Base-by-base conservation (phyloP, 2,888 invertebrate genomes). In the Polietes domitor region DNA sequence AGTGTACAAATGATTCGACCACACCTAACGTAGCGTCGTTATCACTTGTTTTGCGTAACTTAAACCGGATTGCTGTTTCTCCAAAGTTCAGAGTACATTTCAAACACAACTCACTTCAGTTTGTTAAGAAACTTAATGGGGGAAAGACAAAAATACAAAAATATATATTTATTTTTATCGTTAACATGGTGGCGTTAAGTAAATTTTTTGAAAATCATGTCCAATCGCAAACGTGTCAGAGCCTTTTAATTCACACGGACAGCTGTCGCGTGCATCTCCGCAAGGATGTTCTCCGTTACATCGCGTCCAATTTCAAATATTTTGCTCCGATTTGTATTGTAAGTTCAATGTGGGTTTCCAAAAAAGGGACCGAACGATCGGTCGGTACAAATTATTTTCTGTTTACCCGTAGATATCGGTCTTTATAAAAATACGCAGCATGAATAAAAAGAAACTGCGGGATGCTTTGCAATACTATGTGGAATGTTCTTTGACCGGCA, bases 141-240 rank as follows among this genome's bases (percentile, higher is more conserved):
- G 32, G 32, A 32, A 32, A 4, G 32, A 9, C 32, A 32, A 32
- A 4, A 32, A 32, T 9, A 32, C 32, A 9, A 9, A 32, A 9
- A 32, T 32, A 32, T 6, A 32, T 6, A 9, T 32, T 4, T 6
- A 32, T 9, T 32, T 4, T 9, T 4, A 4, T 4, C 32, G 32
- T 6, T 2, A 55, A 65, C 75, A 90, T 91, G 91, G 86, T 85
- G 32, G 85, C 53, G 0, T 65, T 87, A 2, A 91, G 91, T 82
- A 91, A 89, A 80, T 76, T 88, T 6, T 81, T 89, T 1, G 70
- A 76, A 68, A 81, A 86, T 71, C 81, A 82, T 17, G n/a, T 88
- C 32, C 28, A 63, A 9, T 41, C 55, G 10, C 53, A 82, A 80
- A 63, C 85, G 21, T 87, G 85, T 50, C 89, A 89, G 80, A 80